Conservation (phyloP, 2,888 invertebrate species). For the Leucania comma region DNA sequence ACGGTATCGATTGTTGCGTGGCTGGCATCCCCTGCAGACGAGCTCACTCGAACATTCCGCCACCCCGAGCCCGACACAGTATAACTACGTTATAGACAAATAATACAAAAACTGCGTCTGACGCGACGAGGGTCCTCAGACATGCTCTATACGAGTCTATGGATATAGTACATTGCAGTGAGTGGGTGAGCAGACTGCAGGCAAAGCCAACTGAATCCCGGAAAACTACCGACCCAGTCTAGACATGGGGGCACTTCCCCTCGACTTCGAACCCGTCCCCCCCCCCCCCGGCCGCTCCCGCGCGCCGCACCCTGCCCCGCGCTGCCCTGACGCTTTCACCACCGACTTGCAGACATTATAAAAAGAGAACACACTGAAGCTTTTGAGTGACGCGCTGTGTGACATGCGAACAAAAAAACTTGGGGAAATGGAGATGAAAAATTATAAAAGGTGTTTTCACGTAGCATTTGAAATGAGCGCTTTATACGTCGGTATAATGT, state of each 20-base stretch:
- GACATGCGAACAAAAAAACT: conserved; percentile 79
- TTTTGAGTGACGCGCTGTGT: conserved; percentile 83
- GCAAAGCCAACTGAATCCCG: conserved; percentile 89
- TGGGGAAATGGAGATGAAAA: conserved; percentile 78
- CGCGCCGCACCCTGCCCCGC: conserved; percentile 67
- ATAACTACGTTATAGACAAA: conserved; percentile 76
- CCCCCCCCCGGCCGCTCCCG: conserved; percentile 58
- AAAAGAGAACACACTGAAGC: conserved; percentile 85
- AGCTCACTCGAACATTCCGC: conserved; percentile 72
- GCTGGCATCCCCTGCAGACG: conserved; percentile 78
- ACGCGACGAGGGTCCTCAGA: conserved; percentile 88
- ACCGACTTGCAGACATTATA: conserved; percentile 86
- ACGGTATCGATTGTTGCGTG: conserved; percentile 71
- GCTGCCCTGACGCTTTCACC: conserved; percentile 85
- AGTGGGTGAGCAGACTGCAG: conserved; percentile 90
- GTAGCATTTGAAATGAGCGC: conserved; percentile 61
- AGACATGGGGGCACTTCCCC: conserved; percentile 90
- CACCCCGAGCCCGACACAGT: conserved; percentile 69
- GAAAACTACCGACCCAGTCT: conserved; percentile 91
- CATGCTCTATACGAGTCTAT: conserved; percentile 75
- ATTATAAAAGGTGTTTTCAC: conserved; percentile 75
- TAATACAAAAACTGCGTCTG: conserved; percentile 84
- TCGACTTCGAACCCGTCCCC: conserved; percentile 60
- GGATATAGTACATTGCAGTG: conserved; percentile 84
- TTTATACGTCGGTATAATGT: conserved; percentile 28